Base-by-base conservation (phyloP, 2,888 invertebrate genomes). In the Elaeidobius kamerunicus region DNA sequence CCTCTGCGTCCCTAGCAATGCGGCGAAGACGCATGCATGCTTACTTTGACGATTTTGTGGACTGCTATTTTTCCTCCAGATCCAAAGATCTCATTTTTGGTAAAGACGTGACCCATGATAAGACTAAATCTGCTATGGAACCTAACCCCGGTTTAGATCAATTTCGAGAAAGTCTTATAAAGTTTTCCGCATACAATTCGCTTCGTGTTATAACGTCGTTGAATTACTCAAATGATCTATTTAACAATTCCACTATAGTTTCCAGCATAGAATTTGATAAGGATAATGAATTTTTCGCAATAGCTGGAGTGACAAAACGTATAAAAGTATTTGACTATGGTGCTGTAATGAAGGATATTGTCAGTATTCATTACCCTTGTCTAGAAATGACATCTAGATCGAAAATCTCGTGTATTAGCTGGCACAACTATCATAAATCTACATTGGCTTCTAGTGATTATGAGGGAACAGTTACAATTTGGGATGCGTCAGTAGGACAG, bases 241-340 rank as follows among this genome's bases (percentile, higher is more conserved):
- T 90, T 69, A 90, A 88, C 69, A 88, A 86, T 67, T 88, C 88
- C 2, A 90, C 88, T 3, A 90, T 91, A 59, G 90, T 90, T 3
- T 89, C 89, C 17, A 93, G 93, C 64, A 94, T 96, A 62, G 95
- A 95, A 73, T 96, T 96, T 75, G 95, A 96, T 71, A 91, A 93
- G 72, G 95, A 96, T 73, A 88, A 91, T 70, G 94, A 96, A 75
- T 89, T 87, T 73, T 94, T 96, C 75, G 95, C 95, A 0, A 93
- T 96, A 62, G 95, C 95, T 23, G 95, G 96, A 2, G 94, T 96
- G 9, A 94, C 94, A 0, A 93, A 92, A 70, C 83, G 91, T 56
- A 95, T 96, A 52, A 95, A 95, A 77, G 87, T 92, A 44, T 95
- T 90, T 74, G 93, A 95, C 71, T 95, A 91, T 73, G 83, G 85